Percentiles rank a stretch among this genome's conserved stretches.
Evolutionary conservation across 2,888 invertebrate species (phyloP).

Genomic region (Lobophora halterata): DNA sequence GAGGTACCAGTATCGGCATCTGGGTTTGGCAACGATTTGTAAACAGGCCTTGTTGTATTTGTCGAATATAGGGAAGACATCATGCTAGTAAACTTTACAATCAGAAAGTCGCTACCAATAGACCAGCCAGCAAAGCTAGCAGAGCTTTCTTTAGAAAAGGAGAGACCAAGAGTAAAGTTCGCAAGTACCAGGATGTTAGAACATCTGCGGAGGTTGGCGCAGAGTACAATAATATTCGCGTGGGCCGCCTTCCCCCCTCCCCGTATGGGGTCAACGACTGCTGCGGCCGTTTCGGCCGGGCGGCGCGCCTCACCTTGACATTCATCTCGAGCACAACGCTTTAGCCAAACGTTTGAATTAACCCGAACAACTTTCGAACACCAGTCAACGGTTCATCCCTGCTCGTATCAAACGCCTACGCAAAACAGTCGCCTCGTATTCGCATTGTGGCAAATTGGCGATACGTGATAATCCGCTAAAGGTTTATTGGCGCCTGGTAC

Average conservation of each 20-base stretch:
- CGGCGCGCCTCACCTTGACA: constrained; percentile 80
- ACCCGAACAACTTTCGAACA: constrained; percentile 58
- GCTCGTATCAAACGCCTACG: constrained; percentile 37
- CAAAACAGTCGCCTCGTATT: constrained; percentile 40
- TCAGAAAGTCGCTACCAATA: background rate
- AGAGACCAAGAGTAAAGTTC: constrained; percentile 42
- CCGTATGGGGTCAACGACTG: constrained; percentile 69
- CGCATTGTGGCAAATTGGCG: constrained; percentile 31
- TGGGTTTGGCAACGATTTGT: constrained; percentile 43
- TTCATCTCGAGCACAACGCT: constrained; percentile 75
- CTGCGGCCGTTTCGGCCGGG: constrained; percentile 76
- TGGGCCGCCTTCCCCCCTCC: constrained; percentile 62
- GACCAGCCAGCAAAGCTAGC: background rate
- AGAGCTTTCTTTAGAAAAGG: constrained; percentile 40
- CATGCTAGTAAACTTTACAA: no score
- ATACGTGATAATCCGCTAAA: constrained; percentile 35
- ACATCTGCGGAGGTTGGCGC: constrained; percentile 63
- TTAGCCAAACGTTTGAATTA: constrained; percentile 71
- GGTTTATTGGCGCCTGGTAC: constrained; percentile 48
- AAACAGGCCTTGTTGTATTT: constrained; percentile 36
- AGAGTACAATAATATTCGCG: constrained; percentile 71
- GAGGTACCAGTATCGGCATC: constrained; percentile 45
- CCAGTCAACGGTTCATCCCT: constrained; percentile 40
- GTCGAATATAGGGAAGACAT: background rate
- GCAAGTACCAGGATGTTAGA: constrained; percentile 67